Evolutionary conservation across 2,888 invertebrate species (phyloP).

Genomic region (Oithona nana): DNA sequence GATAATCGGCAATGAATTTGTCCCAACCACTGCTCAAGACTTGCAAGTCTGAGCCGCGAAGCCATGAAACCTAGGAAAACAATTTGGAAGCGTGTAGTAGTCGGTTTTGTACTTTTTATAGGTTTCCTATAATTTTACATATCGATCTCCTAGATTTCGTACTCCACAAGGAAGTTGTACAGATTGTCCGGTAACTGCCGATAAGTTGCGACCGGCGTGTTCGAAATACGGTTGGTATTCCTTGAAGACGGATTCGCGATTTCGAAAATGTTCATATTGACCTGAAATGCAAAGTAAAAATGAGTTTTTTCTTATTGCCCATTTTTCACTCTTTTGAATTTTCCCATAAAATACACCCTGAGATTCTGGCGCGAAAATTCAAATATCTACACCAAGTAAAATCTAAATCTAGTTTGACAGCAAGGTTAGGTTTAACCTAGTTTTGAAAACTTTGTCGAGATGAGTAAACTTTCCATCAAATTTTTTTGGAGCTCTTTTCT

Average conservation of each 20-base stretch:
- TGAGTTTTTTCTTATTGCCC: neutral
- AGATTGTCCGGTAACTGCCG: slow-evolving; percentile 8
- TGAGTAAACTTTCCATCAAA: no score
- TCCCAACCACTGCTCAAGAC: slow-evolving; percentile 9
- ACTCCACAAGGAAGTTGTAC: slow-evolving; percentile 4
- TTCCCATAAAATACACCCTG: neutral
- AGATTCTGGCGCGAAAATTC: neutral
- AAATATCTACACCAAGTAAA: neutral
- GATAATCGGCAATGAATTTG: neutral
- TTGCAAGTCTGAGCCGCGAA: slow-evolving; percentile 3
- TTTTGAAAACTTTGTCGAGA: no score
- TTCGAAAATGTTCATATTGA: slow-evolving; percentile 15
- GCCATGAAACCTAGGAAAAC: slow-evolving; percentile 9
- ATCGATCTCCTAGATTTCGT: slow-evolving; percentile 12
- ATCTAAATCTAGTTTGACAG: neutral
- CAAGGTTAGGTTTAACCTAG: no score
- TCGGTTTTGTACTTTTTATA: neutral
- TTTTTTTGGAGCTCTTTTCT: no score
- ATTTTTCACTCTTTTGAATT: neutral
- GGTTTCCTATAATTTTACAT: neutral
- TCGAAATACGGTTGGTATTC: slow-evolving; percentile 14
- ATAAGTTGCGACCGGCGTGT: neutral
- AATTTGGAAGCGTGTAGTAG: neutral
- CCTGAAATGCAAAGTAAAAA: slow-evolving; percentile 2
- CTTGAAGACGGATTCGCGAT: slow-evolving; percentile 14